Evolutionary conservation across 1,140 invertebrate species (phyloP).

Genomic region (Platorchestia sp.): DNA sequence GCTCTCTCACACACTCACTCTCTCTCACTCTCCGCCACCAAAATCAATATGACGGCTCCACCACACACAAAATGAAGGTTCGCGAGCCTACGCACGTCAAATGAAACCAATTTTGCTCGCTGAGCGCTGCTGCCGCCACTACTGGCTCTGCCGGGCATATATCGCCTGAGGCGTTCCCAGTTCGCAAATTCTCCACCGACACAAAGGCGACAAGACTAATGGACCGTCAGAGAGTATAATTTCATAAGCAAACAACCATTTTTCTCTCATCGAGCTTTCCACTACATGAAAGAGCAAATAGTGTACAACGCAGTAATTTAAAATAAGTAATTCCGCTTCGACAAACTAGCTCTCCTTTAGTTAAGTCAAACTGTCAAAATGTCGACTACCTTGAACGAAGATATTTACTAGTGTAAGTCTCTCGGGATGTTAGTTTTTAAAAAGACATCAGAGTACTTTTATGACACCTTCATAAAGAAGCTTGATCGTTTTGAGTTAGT

Average conservation of each 20-base stretch:
- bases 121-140: conserved; percentile 3
- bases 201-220: neutral
- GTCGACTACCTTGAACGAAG: no score
- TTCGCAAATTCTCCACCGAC: neutral
- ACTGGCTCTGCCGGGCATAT: neutral
- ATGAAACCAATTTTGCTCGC: conserved; percentile 44
- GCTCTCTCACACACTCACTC: neutral
- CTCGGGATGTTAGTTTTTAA: neutral
- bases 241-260: neutral
- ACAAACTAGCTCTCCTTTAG: neutral
- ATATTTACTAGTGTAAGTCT: no score
- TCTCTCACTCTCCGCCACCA: conserved; percentile 26
- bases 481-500: no score
- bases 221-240: neutral
- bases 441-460: no score
- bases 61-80: conserved; percentile 54
- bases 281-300: neutral
- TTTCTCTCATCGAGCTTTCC: neutral
- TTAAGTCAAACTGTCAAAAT: neutral
- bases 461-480: no score
- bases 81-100: conserved; percentile 50
- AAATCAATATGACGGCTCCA: conserved; percentile 53
- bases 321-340: neutral
- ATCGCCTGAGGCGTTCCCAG: neutral
- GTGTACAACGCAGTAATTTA: neutral